Evolutionary conservation across 2,888 invertebrate species (phyloP), one percentile per base, ranked within the genome.

Genomic region (Cremastinae sp.): DNA sequence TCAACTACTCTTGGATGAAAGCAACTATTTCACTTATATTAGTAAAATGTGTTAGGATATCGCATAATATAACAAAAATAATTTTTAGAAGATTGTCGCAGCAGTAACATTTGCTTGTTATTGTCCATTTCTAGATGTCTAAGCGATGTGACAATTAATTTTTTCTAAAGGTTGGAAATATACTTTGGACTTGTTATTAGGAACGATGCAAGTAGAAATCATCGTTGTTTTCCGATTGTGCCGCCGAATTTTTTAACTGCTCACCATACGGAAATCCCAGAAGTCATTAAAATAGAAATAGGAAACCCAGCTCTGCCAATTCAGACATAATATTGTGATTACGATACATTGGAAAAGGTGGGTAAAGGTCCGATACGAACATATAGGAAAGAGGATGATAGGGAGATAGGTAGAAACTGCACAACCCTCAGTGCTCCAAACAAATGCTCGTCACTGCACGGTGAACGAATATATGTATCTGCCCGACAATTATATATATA

Each of bases 291-390:
- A 88, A 88, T 86, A 88, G 86, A 86, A 84, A 88, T 85, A 86
- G 84, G 83, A 86, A 87, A 85, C 82, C 83, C 85, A 83, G 84
- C 84, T 85, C 86, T 85, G 85, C 85, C 86, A 86, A 87, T 87
- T 88, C 83, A 84, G 81, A 85, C 85, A 88, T 87, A 88, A 88
- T 88, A 88, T 88, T 87, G 86, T 88, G 88, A 88, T 88, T 87
- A 85, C 88, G 86, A 85, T 87, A 58, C 62, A 69, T 74, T n/a
- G 28, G 28, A 2, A 28, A 5, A 28, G 28, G 28, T 5, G 87
- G 85, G 82, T 82, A 82, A 65, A 74, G 69, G 64, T 55, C 58
- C 71, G 62, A 61, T 68, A 72, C 10, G 49, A 1, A 18, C 41
- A n/a, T 28, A 69, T 22, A 39, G 61, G 18, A 35, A 39, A 9